Evolutionary conservation across 2,888 invertebrate genomes (phyloP).

Genomic region (Acanthosepion pharaonis): DNA sequence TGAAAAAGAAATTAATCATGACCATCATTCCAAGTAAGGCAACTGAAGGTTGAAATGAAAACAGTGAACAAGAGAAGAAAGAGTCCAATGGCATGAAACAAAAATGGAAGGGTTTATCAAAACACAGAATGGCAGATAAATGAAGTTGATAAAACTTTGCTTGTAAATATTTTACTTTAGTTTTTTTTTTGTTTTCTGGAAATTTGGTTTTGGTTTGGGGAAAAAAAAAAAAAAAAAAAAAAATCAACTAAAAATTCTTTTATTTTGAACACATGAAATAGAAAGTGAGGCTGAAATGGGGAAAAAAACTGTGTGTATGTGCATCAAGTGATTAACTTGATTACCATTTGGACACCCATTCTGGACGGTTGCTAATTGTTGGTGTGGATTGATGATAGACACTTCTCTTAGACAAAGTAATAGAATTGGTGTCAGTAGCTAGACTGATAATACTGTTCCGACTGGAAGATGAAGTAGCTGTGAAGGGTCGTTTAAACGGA

Average conservation of each 20-base stretch:
- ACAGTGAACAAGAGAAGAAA: not conserved
- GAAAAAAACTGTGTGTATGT: too few relatives aligned
- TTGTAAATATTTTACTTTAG: not conserved
- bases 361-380: slow-evolving; percentile 35
- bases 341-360: slow-evolving; percentile 46
- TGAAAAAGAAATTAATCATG: not conserved
- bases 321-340: not conserved
- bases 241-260: not conserved
- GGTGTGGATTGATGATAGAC: not conserved
- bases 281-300: not conserved
- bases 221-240: not conserved
- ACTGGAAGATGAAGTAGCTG: not conserved
- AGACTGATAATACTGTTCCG: slow-evolving; percentile 12
- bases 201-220: not conserved
- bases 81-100: not conserved
- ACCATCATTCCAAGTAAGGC: slow-evolving; percentile 20
- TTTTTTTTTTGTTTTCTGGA: not conserved
- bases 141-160: not conserved
- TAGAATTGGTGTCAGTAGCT: not conserved
- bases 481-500: slow-evolving; percentile 34
- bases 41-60: slow-evolving; percentile 21
- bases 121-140: not conserved
- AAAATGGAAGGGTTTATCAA: not conserved
- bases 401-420: not conserved
- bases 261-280: slow-evolving; percentile 9